phyloP scores from a whole-genome alignment of 2,797 vertebrate genomes.

The Sebastes itinus region DNA sequence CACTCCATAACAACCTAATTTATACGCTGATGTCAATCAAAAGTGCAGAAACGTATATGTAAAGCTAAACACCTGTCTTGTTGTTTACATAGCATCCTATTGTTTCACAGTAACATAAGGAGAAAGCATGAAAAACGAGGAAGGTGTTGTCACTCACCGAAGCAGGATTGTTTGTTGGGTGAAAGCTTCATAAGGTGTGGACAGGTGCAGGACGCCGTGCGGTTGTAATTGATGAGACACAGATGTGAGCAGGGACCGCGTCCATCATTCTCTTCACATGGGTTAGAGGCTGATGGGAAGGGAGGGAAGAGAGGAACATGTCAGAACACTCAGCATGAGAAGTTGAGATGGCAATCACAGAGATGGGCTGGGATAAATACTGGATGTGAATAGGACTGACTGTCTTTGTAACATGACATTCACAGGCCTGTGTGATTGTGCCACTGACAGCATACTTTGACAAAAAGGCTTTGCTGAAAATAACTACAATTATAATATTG shows the following conservation, averaged over 20 bases:
- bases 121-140: slow-evolving; percentile 13
- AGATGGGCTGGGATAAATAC: not conserved
- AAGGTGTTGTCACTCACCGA: slow-evolving; percentile 82
- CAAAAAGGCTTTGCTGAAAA: not conserved
- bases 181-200: slow-evolving; percentile 97
- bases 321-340: not conserved
- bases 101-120: not conserved
- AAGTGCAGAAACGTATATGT: slow-evolving; percentile 2
- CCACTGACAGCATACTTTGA: not conserved
- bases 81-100: not conserved
- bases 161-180: slow-evolving; percentile 91
- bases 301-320: not conserved
- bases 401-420: slow-evolving; percentile 6
- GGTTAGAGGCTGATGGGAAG: slow-evolving; percentile 87
- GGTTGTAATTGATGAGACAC: slow-evolving; percentile 96
- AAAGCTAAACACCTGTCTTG: not conserved
- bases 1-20: not conserved
- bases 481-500: not conserved
- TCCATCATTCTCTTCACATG: slow-evolving; percentile 90
- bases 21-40: slow-evolving; percentile 11
- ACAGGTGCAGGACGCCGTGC: slow-evolving; percentile 92
- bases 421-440: not conserved
- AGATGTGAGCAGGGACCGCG: slow-evolving; percentile 96
- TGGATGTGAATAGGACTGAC: not conserved
- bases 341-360: not conserved